phyloP scores from a whole-genome alignment of 2,888 invertebrate species.

The Leptarthrus brevirostris region DNA sequence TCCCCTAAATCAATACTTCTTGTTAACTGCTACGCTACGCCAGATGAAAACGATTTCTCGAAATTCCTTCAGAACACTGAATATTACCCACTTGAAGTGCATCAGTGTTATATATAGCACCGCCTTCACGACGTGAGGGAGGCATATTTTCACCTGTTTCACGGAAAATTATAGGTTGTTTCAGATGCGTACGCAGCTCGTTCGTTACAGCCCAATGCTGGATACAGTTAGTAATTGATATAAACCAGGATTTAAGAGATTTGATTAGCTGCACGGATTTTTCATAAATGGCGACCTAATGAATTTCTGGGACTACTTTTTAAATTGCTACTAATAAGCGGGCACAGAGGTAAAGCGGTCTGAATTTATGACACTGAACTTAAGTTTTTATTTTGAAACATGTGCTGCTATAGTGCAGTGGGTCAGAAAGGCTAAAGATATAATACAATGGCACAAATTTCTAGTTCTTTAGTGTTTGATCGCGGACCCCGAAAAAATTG shows the following conservation, averaged over 20 bases:
- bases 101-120: constrained; percentile 23
- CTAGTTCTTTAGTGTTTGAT: too few species aligned
- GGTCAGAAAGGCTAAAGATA: too few species aligned
- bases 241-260: neutral
- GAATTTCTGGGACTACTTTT: constrained; percentile 28
- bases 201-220: neutral
- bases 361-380: constrained; percentile 17
- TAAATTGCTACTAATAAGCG: constrained; percentile 3
- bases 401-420: too few species aligned
- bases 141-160: constrained; percentile 39
- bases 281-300: constrained; percentile 4
- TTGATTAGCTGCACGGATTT: constrained; percentile 8
- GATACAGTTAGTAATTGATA: neutral
- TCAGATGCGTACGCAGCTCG: constrained; percentile 27
- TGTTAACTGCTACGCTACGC: constrained; percentile 31
- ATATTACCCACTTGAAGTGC: constrained; percentile 29
- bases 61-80: constrained; percentile 1
- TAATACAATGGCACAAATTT: too few species aligned
- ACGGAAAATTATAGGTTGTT: constrained; percentile 23
- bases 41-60: constrained; percentile 14
- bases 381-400: too few species aligned
- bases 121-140: constrained; percentile 31
- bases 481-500: too few species aligned
- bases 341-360: neutral
- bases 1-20: constrained; percentile 42